phyloP scores from a whole-genome alignment of 2,888 invertebrate species.

The Melangyna quadrimaculata region DNA sequence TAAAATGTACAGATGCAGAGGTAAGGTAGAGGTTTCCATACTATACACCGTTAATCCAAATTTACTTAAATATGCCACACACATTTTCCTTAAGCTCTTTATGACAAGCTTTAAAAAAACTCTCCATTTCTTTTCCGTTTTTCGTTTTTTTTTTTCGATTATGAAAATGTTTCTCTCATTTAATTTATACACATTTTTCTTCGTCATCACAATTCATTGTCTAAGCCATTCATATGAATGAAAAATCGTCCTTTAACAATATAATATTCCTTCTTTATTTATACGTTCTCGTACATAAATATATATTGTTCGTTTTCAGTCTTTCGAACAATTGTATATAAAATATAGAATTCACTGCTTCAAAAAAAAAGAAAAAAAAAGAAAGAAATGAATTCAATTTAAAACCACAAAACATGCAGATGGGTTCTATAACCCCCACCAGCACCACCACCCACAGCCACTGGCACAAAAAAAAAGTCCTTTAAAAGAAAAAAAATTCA shows the following conservation, averaged over 20 bases:
- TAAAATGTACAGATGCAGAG: too few relatives aligned
- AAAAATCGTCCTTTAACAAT: conserved; percentile 68
- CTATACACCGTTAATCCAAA: neutral
- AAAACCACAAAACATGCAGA: conserved; percentile 70
- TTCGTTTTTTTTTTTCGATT: conserved; percentile 27
- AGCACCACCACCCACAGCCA: neutral
- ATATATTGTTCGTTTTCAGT: conserved; percentile 15
- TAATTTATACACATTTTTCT: conserved; percentile 61
- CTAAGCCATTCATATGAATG: conserved; percentile 67
- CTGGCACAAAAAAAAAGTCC: conserved; percentile 22
- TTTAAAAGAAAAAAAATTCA: conserved; percentile 30
- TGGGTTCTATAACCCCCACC: conserved; percentile 40
- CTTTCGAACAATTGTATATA: conserved; percentile 16
- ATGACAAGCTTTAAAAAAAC: conserved; percentile 21
- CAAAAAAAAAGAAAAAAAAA: neutral
- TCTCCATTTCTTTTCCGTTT: neutral
- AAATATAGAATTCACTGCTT: conserved; percentile 3
- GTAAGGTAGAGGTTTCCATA: neutral
- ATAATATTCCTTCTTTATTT: conserved; percentile 39
- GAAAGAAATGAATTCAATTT: conserved; percentile 67
- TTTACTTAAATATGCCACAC: neutral
- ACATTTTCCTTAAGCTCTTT: conserved; percentile 26
- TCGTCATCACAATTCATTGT: conserved; percentile 70
- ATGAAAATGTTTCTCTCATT: conserved; percentile 34
- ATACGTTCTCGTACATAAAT: neutral